Conservation (phyloP, 2,888 invertebrate species). For the Ashinkailepas kermadecensis region DNA sequence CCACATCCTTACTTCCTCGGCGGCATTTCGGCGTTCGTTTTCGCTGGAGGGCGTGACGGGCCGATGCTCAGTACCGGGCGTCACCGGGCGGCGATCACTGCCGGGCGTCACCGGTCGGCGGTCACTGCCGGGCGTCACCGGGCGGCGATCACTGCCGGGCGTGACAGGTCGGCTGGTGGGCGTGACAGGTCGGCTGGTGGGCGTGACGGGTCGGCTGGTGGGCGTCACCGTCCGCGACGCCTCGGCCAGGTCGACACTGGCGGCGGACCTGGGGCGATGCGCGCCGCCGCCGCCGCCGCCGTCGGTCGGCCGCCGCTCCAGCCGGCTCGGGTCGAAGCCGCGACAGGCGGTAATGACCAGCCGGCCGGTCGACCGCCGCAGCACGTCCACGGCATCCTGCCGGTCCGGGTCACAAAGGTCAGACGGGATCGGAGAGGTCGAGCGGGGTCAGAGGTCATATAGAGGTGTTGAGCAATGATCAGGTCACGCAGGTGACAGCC, state of each 20-base stretch:
- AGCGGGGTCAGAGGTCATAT: too few species aligned
- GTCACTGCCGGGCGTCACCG: not conserved
- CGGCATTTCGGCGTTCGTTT: not conserved
- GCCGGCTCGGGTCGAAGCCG: conserved; percentile 49
- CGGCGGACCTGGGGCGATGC: not conserved
- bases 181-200: conserved; percentile 36
- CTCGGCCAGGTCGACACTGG: not conserved
- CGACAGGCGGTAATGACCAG: conserved; percentile 87
- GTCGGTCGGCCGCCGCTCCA: conserved; percentile 37
- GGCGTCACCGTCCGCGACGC: not conserved
- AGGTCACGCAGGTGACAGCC: too few species aligned
- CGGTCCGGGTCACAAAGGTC: conserved; percentile 6
- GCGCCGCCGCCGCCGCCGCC: conserved; percentile 41
- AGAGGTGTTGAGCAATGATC: too few species aligned
- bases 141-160: conserved; percentile 86
- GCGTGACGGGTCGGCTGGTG: not conserved
- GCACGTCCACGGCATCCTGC: conserved; percentile 70
- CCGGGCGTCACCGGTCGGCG: not conserved
- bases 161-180: conserved; percentile 45
- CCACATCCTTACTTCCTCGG: not conserved
- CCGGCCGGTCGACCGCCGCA: conserved; percentile 70
- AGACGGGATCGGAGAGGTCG: conserved; percentile 46
- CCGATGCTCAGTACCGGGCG: not conserved
- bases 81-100: conserved; percentile 48
- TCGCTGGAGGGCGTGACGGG: not conserved